A percentile compares a stretch with the other conserved stretches of the same genome.
Conservation (phyloP, 2,888 invertebrate species). For the Lasioglossum calceatum region DNA sequence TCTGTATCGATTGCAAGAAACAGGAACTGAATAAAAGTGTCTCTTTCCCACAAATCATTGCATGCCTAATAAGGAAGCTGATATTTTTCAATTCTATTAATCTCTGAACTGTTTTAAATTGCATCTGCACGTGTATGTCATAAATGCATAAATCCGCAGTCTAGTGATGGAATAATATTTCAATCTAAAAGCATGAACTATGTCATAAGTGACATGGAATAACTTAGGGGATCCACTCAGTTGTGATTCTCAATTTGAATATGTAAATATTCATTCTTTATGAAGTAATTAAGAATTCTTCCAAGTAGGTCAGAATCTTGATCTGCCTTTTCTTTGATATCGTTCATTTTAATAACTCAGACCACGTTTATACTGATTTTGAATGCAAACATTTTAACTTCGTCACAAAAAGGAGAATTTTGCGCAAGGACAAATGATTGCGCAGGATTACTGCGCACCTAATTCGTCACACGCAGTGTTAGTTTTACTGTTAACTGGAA, state of each 20-base stretch:
- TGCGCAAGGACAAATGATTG: slow-evolving; percentile 22
- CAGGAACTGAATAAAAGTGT: too few relatives aligned
- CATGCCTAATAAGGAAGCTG: too few relatives aligned
- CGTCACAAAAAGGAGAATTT: neutral
- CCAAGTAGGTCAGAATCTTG: neutral
- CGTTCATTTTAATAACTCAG: neutral
- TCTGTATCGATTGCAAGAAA: too few relatives aligned
- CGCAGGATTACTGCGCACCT: slow-evolving; percentile 1
- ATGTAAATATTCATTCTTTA: neutral
- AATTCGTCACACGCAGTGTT: slow-evolving; percentile 31
- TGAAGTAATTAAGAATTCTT: neutral
- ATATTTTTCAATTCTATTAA: too few relatives aligned
- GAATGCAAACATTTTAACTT: neutral
- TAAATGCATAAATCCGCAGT: neutral
- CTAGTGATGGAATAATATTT: neutral
- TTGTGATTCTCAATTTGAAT: neutral
- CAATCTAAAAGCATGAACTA: neutral
- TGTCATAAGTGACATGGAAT: neutral
- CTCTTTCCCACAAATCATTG: too few relatives aligned
- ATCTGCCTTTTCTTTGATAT: neutral
- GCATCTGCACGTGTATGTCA: too few relatives aligned
- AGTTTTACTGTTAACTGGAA: slow-evolving; percentile 32
- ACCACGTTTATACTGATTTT: neutral
- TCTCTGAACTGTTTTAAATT: too few relatives aligned
- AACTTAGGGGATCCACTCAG: neutral